Conservation (phyloP, 2,797 vertebrate species). For the Craterocephalus amniculus region DNA sequence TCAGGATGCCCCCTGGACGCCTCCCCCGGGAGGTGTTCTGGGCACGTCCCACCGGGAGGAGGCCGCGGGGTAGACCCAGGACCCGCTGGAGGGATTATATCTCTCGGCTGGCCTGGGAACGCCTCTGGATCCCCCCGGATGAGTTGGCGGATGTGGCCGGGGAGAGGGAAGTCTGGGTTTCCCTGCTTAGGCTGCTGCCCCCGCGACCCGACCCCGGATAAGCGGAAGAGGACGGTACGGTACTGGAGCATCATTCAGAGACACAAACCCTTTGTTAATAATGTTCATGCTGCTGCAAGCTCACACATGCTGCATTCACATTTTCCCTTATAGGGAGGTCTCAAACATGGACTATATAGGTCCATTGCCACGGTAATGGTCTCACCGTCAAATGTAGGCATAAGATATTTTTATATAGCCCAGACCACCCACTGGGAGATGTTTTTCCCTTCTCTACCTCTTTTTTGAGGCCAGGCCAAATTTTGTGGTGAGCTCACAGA, state of each 20-base stretch:
- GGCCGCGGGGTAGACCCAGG: too few relatives aligned
- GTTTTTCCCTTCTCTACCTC: slow-evolving; percentile 6
- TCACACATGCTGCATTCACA: slow-evolving; percentile 7
- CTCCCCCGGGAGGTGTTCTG: too few relatives aligned
- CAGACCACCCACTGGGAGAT: slow-evolving; percentile 54
- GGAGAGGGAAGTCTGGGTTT: too few relatives aligned
- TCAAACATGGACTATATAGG: slow-evolving; percentile 7
- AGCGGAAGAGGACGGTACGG: too few relatives aligned
- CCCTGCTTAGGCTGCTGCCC: too few relatives aligned
- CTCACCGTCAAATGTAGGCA: slow-evolving; percentile 31
- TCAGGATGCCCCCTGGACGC: too few relatives aligned
- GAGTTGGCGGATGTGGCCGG: too few relatives aligned
- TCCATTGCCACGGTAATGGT: slow-evolving; percentile 25
- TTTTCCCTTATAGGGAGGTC: slow-evolving; percentile 14
- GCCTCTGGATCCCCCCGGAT: too few relatives aligned
- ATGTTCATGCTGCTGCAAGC: slow-evolving; percentile 15
- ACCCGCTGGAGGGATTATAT: too few relatives aligned
- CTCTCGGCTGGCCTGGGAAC: too few relatives aligned
- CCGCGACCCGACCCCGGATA: too few relatives aligned
- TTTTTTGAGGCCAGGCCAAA: slow-evolving; percentile 57
- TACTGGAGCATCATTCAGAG: slow-evolving; percentile 15
- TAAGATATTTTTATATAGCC: slow-evolving; percentile 27
- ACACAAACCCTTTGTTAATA: not conserved
- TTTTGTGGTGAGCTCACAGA: slow-evolving; percentile 40
- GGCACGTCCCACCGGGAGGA: too few relatives aligned